Conservation (phyloP, 2,888 invertebrate genomes). For the Nomada ruficornis region DNA sequence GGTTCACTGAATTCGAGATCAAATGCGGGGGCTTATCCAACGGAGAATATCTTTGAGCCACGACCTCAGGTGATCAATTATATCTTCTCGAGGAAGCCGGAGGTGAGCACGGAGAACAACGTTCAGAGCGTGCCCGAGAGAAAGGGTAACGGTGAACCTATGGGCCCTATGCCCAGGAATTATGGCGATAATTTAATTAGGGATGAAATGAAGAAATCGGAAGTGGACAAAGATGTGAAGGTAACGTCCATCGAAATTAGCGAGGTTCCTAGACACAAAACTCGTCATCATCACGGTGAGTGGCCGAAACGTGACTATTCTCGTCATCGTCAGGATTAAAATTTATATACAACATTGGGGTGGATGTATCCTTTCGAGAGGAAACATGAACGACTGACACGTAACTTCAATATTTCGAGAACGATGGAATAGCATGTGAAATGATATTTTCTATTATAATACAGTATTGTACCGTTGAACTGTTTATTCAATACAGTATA, state of each 20-base stretch:
- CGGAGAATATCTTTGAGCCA: slow-evolving; percentile 75
- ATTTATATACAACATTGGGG: background rate
- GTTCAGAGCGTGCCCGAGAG: background rate
- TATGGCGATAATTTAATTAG: slow-evolving; percentile 64
- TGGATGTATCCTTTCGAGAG: background rate
- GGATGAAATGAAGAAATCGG: slow-evolving; percentile 51
- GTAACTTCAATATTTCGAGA: background rate
- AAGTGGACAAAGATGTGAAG: slow-evolving; percentile 58
- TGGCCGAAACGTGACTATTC: slow-evolving; percentile 66
- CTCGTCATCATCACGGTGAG: slow-evolving; percentile 78
- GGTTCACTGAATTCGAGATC: background rate
- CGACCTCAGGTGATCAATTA: slow-evolving; percentile 76
- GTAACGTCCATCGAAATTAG: slow-evolving; percentile 78
- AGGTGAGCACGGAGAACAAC: background rate
- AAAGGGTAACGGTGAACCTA: slow-evolving; percentile 38
- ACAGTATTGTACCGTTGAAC: slow-evolving; percentile 25
- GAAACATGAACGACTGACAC: background rate
- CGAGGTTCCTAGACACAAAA: slow-evolving; percentile 73
- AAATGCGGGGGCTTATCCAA: slow-evolving; percentile 20
- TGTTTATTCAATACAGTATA: slow-evolving; percentile 66
- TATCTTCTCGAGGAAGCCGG: slow-evolving; percentile 61
- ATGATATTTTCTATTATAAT: background rate
- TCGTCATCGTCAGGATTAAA: slow-evolving; percentile 31
- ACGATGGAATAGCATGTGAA: too few species aligned
- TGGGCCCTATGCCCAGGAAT: slow-evolving; percentile 48